phyloP scores from a whole-genome alignment of 2,888 invertebrate genomes.

The Cheiracanthium punctorium region DNA sequence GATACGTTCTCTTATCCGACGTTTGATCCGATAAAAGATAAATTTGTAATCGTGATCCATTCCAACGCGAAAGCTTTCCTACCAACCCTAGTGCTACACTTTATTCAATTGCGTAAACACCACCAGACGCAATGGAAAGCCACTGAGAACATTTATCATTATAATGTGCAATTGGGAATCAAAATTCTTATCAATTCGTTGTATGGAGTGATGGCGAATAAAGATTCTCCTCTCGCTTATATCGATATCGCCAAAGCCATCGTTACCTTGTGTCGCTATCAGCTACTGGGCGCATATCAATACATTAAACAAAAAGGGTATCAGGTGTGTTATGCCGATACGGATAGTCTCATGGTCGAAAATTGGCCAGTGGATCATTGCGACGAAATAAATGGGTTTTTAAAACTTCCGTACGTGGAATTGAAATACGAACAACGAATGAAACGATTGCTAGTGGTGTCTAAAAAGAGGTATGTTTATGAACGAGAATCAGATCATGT shows the following conservation, averaged over 20 bases:
- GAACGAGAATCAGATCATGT: not conserved
- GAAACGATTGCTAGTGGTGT: slow-evolving; percentile 6
- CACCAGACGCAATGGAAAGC: not conserved
- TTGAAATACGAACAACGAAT: slow-evolving; percentile 33
- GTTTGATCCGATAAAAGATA: not conserved
- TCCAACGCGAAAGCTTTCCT: not conserved
- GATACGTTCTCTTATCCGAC: not conserved
- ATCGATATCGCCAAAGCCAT: not conserved
- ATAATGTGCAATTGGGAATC: not conserved
- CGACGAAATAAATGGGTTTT: slow-evolving; percentile 6
- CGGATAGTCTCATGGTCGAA: slow-evolving; percentile 43
- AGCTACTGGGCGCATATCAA: slow-evolving; percentile 28
- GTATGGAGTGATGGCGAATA: not conserved
- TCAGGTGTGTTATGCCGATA: slow-evolving; percentile 38
- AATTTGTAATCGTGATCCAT: not conserved
- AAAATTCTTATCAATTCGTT: not conserved
- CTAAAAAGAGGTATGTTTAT: slow-evolving; percentile 31
- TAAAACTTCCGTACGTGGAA: slow-evolving; percentile 18
- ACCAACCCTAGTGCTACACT: not conserved
- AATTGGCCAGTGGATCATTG: slow-evolving; percentile 26
- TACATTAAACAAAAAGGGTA: slow-evolving; percentile 3
- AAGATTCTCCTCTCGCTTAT: not conserved
- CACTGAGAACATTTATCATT: not conserved
- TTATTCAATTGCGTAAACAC: not conserved
- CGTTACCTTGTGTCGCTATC: not conserved